phyloP scores from a whole-genome alignment of 2,888 invertebrate species.

The Charanyca ferruginea region DNA sequence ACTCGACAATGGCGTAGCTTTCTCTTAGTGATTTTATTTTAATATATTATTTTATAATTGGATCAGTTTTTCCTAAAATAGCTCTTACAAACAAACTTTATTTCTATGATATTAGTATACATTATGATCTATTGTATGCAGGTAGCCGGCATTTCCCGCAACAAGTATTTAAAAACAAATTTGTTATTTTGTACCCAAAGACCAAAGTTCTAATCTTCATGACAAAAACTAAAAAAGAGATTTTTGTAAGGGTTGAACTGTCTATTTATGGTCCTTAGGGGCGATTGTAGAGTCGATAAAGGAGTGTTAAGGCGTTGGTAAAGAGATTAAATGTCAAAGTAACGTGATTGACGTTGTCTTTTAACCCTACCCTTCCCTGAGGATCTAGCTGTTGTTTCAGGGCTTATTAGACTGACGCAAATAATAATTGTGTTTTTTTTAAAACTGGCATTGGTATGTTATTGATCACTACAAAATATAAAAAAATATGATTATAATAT shows the following conservation, averaged over 20 bases:
- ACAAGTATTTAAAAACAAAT: neutral
- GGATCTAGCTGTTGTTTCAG: neutral
- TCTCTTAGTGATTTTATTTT: too few species aligned
- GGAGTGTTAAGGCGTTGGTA: constrained; percentile 13
- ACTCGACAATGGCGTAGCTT: too few species aligned
- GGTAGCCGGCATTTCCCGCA: too few species aligned
- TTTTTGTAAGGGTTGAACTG: neutral
- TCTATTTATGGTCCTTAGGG: constrained; percentile 35
- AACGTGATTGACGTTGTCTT: constrained; percentile 5
- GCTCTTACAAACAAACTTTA: too few species aligned
- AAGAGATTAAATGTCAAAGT: constrained; percentile 19
- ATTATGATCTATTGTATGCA: too few species aligned
- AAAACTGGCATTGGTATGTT: too few species aligned
- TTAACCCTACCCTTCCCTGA: neutral
- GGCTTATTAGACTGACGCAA: neutral
- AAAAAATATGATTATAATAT: too few species aligned
- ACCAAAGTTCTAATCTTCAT: neutral
- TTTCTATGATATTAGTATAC: too few species aligned
- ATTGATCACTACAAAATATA: too few species aligned
- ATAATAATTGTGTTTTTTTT: too few species aligned
- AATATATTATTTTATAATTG: too few species aligned
- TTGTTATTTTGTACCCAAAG: neutral
- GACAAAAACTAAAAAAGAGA: neutral
- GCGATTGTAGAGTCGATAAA: constrained; percentile 20
- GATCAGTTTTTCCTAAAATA: too few species aligned